phyloP scores from a whole-genome alignment of 2,888 invertebrate genomes.

The Apotomis betuletana region DNA sequence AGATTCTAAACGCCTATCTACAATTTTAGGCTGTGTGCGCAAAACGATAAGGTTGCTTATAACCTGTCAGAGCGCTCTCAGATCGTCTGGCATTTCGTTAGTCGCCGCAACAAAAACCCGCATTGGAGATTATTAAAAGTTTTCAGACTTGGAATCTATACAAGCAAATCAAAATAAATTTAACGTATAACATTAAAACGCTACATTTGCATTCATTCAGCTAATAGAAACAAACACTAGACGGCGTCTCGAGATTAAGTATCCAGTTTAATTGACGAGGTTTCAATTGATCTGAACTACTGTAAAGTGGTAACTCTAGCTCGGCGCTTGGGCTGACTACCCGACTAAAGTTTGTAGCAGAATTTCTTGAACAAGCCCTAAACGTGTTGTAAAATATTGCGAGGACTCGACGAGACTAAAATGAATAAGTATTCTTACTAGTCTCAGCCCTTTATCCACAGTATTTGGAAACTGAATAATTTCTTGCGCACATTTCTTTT shows the following conservation, averaged over 20 bases:
- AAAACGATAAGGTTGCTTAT: conserved; percentile 10
- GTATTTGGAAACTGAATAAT: background rate
- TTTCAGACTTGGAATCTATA: conserved; percentile 21
- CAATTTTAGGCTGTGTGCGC: background rate
- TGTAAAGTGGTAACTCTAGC: conserved; percentile 40
- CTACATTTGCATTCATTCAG: background rate
- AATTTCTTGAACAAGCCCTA: background rate
- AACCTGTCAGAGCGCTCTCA: conserved; percentile 2
- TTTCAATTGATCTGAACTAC: conserved; percentile 36
- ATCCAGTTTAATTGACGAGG: conserved; percentile 35
- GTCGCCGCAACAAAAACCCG: conserved; percentile 24
- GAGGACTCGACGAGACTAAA: background rate
- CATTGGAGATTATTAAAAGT: conserved; percentile 26
- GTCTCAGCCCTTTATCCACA: background rate
- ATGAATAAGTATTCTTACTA: no score
- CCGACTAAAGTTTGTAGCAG: background rate
- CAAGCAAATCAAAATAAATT: conserved; percentile 1
- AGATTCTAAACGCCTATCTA: conserved; percentile 1
- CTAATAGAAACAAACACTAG: conserved; percentile 11
- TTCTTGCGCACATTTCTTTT: background rate
- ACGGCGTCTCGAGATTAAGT: conserved; percentile 18
- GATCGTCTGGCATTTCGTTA: conserved; percentile 19
- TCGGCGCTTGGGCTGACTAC: conserved; percentile 1
- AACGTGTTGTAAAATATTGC: background rate
- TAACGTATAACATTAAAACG: background rate